These are phyloP conservation scores for Dinothrombium tinctorium DNA, from an alignment of 1,140 invertebrate genomes.

Conservation along the genomic window DNA sequence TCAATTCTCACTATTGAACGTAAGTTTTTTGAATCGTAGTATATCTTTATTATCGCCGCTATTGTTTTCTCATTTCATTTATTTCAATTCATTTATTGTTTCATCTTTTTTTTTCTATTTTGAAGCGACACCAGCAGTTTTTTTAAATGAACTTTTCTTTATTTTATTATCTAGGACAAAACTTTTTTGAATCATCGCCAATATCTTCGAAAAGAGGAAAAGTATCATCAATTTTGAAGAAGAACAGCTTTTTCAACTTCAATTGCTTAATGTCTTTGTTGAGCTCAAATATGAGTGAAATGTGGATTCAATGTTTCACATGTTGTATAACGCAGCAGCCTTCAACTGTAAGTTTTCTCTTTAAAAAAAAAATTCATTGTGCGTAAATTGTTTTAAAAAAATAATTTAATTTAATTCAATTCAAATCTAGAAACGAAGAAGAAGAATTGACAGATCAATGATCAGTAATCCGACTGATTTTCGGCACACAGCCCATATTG, in stretches of 20 bases:
- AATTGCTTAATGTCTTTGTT: background rate
- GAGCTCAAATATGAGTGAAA: slow-evolving; percentile 27
- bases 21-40: no score
- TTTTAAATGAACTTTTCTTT: background rate
- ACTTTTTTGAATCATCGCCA: background rate
- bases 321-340: slow-evolving; percentile 46
- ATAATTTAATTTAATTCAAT: slow-evolving; percentile 5
- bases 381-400: slow-evolving; percentile 16
- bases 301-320: slow-evolving; percentile 61
- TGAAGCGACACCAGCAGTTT: background rate
- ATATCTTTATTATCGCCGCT: no score
- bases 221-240: no score
- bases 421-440: slow-evolving; percentile 27
- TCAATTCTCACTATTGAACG: no score
- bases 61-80: no score
- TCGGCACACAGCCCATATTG: slow-evolving; percentile 65
- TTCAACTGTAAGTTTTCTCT: slow-evolving; percentile 23
- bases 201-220: no score
- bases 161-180: background rate
- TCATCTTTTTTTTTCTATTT: background rate
- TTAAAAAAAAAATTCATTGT: slow-evolving; percentile 3
- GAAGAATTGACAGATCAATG: slow-evolving; percentile 70
- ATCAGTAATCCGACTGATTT: slow-evolving; percentile 76
- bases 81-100: no score
- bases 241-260: background rate